Evolutionary conservation across 2,113 vertebrate genomes (phyloP), one percentile per base, ranked within the genome.

Genomic region (Chinchilla lanigera): DNA sequence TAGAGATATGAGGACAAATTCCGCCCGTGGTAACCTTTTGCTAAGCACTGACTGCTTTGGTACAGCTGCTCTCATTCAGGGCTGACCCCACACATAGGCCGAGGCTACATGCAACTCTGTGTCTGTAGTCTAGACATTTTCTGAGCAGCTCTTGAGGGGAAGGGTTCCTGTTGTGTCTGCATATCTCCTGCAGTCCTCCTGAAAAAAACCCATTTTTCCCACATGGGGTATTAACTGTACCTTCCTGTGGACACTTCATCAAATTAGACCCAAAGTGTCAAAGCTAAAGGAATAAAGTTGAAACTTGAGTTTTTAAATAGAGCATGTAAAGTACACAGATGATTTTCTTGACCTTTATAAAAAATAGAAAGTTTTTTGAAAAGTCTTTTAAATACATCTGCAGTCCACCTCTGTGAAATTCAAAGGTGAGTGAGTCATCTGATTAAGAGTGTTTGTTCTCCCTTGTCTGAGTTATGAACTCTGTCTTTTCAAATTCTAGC

Each of bases 241-340:
- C 24, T 44, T 96, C 86, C 38, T 75, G 63, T 63, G 93, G 77
- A 54, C 38, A 73, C 86, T 92, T 84, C 7, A 95, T 91, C 28
- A 38, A 80, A 47, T 93, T 83, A 91, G 69, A 93, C 16, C 26
- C 73, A 77, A 90, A 90, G 38, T 69, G 58, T 71, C 26, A 90
- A 91, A 95, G 52, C 14, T 84, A 95, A 95, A 94, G 38, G 78
- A 90, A 85, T 54, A n/a, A 63, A 93, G 73, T 92, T 20, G 89
- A 97, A 93, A 69, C 20, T 44, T 35, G 16, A 87, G n/a, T 69
- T 75, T 86, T 78, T 87, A 63, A 86, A 50, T 71, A 47, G 56
- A 58, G 38, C 78, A 86, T 24, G 58, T 73, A 96, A 93, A 96
- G 9, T 80, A 89, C 54, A 41, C 19, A 89, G 73, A 75, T 86